Base-by-base conservation (phyloP, 2,113 vertebrate species). In the Oryzias woworae region DNA sequence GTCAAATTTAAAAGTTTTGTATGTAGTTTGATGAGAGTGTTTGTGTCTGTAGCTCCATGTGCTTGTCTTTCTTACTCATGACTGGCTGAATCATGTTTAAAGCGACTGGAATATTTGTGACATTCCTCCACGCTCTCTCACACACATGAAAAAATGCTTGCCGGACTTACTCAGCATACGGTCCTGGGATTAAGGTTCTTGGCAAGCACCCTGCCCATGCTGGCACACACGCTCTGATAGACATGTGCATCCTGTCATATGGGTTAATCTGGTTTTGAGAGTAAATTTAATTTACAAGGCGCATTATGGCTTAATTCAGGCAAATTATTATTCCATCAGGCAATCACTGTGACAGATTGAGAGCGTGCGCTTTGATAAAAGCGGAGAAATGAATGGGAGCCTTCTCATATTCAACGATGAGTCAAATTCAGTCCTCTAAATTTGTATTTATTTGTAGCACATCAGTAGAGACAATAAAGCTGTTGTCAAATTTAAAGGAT, bases 241-340 rank as follows among this genome's bases (percentile, higher is more conserved):
- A 69, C 64, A 65, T 71, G 56, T 64, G 59, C 70, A 58, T 76
- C 61, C 69, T 65, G 60, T 81, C 67, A 77, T 79, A 52, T 43
- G 69, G 75, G 75, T 78, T 86, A 86, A 87, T 88, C 87, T 83
- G 81, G 66, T 88, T 84, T 80, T 75, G 77, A 69, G 73, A 78
- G 71, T 14, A 87, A 85, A 87, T 86, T 80, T 66, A 74, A 87
- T 88, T 84, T 73, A 75, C 47, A 52, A 56, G 72, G 69, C 64
- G 68, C 78, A 82, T 83, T 87, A 85, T 73, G 66, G 60, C 73
- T 86, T 74, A 79, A 74, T 85, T 87, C 82, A 77, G 72, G 53
- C 77, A 85, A 86, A 88, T 86, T 81, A 85, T 77, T 74, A 75
- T 81, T 69, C 53, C 22, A 60, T 69, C 69, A 64, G 58, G 71